Base-by-base conservation (phyloP, 2,797 vertebrate species). In the Melanotaenia nigrans region DNA sequence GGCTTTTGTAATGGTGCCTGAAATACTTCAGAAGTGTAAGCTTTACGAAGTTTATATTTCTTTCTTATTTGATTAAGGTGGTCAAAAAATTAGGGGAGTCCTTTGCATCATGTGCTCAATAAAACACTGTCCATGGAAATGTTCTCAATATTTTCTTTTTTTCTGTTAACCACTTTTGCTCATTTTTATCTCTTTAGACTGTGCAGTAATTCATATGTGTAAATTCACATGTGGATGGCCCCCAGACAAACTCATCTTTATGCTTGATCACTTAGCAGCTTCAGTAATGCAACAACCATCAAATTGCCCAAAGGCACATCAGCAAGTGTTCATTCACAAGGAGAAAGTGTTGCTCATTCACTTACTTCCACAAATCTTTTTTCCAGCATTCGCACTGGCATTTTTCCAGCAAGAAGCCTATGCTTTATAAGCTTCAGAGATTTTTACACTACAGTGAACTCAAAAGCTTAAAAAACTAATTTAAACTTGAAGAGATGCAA, bases 1-100 rank as follows among this genome's bases (percentile, higher is more conserved):
- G 65, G 71, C 65, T 82, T 86, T 69, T 81, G 61, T 73, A 84
- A 83, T 57, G 53, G 25, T 30, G 49, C 75, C 40, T 42, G 28
- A 82, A 76, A 72, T 58, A 60, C 49, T 61, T 72, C 55, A 64
- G 8, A 18, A 32, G 45, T 45, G 54, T 77, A 62, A 78, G 59
- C 60, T 77, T 77, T 32, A 16, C 25, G 16, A 57, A 28, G 73
- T 51, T 22, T 51, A 7, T 18, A 1, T 22, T 51, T 51, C 5
- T 45, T 45, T 20, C 2, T 77, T 86, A 83, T 64, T 67, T 66
- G 25, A 62, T 33, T 56, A 49, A 83, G 54, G 16, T 59, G 62
- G 82, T 75, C 40, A 60, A 45, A 75, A 40, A 79, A 81, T 79
- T 70, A 11, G 35, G 65, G 54, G 51, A 66, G 6, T 62, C 66